A percentile compares a stretch with the other conserved stretches of the same genome.
These are phyloP conservation scores for Smittia aterrima DNA, from an alignment of 2,888 invertebrate species.

Conservation along the genomic window DNA sequence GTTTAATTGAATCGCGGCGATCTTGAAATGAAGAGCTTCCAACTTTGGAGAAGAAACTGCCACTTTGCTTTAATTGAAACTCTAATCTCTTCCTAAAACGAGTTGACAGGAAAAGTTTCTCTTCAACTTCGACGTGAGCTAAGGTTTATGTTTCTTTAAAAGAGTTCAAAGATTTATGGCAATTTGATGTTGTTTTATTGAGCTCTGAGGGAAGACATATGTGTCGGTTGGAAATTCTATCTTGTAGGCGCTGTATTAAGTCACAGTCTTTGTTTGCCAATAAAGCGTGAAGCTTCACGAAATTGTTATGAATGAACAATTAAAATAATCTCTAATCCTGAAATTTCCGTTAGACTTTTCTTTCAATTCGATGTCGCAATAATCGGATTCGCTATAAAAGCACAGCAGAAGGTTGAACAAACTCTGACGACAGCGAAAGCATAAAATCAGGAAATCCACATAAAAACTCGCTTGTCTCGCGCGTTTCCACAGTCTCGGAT, in stretches of 20 bases:
- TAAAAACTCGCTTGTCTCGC: constrained; percentile 15
- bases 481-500: not conserved
- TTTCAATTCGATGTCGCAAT: not conserved
- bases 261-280: not conserved
- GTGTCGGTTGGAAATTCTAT: not conserved
- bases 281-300: not conserved
- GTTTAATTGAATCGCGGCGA: too few species aligned
- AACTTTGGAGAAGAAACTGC: too few species aligned
- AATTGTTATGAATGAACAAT: too few species aligned
- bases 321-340: too few species aligned
- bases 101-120: too few species aligned
- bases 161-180: constrained; percentile 7
- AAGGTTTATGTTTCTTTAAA: not conserved
- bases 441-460: constrained; percentile 18
- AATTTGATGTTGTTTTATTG: constrained; percentile 9
- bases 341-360: too few species aligned
- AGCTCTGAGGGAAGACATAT: not conserved
- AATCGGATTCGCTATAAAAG: not conserved
- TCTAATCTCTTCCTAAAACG: too few species aligned
- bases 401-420: not conserved
- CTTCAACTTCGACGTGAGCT: too few species aligned
- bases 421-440: constrained; percentile 13
- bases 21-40: too few species aligned
- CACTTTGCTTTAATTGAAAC: too few species aligned
- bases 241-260: not conserved